Evolutionary conservation across 2,888 invertebrate species (phyloP).

Genomic region (Pollenia labialis): DNA sequence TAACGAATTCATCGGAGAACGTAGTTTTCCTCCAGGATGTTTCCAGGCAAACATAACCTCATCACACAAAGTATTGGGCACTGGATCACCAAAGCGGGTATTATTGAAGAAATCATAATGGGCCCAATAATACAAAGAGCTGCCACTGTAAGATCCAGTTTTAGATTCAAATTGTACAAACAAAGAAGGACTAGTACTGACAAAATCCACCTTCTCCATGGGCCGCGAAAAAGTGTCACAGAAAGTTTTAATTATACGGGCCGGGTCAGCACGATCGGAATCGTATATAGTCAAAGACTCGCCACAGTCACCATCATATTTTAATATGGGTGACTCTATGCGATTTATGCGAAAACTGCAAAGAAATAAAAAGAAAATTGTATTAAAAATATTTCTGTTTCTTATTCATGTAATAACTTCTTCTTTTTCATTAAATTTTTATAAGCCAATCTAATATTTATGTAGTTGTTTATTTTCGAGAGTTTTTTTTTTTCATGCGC

Average conservation of each 20-base stretch:
- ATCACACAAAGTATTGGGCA: conserved; percentile 92
- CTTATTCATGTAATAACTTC: background rate
- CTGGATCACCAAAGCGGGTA: conserved; percentile 92
- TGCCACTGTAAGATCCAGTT: conserved; percentile 96
- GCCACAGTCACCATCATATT: conserved; percentile 94
- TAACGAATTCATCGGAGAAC: conserved; percentile 93
- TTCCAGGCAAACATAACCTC: conserved; percentile 95
- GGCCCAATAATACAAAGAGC: conserved; percentile 97
- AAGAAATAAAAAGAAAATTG: conserved; percentile 66
- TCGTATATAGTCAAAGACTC: conserved; percentile 96
- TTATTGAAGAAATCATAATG: conserved; percentile 97
- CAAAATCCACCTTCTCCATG: conserved; percentile 96
- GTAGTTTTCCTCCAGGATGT: conserved; percentile 89
- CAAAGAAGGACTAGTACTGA: conserved; percentile 93
- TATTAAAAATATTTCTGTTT: background rate
- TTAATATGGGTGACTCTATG: conserved; percentile 93
- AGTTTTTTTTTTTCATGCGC: conserved; percentile 46
- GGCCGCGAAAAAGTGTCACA: conserved; percentile 97
- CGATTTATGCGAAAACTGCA: conserved; percentile 93
- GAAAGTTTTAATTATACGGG: conserved; percentile 95
- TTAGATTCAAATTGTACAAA: conserved; percentile 96
- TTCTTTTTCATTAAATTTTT: background rate
- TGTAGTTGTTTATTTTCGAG: conserved; percentile 22
- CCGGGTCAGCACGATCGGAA: conserved; percentile 93
- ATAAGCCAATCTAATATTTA: conserved; percentile 25